These are phyloP conservation scores for Crotalus helleri DNA, from an alignment of 2,113 vertebrate species.

Conservation along the genomic window DNA sequence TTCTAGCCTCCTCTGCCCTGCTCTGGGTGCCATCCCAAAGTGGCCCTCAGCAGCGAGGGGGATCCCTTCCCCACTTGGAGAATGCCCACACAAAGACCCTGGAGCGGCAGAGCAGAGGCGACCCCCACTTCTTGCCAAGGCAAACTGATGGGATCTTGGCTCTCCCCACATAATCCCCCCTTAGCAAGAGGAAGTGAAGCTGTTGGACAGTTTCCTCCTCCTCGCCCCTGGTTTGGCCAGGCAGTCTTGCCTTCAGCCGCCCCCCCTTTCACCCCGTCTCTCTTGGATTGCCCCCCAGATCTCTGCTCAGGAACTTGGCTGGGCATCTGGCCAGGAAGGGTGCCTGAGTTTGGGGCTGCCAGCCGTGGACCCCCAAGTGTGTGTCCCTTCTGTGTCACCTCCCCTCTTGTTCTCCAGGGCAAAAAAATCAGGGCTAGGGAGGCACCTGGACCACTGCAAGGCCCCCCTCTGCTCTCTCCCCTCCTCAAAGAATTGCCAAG, in stretches of 20 bases:
- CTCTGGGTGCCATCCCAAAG: not conserved
- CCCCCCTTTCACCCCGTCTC: not conserved
- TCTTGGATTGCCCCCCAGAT: not conserved
- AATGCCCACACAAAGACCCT: not conserved
- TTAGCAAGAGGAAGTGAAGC: not conserved
- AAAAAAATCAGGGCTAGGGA: not conserved
- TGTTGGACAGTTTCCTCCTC: not conserved
- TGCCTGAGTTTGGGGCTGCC: not conserved
- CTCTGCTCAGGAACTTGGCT: not conserved
- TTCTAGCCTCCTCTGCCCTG: not conserved
- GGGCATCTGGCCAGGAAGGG: not conserved
- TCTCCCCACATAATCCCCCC: not conserved
- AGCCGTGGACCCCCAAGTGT: not conserved
- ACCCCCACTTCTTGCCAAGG: not conserved
- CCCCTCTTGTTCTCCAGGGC: not conserved
- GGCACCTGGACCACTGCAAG: not conserved
- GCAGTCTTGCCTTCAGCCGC: not conserved
- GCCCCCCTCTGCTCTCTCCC: not conserved
- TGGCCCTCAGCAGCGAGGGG: not conserved
- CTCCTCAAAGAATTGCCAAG: not conserved
- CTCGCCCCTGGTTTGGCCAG: not conserved
- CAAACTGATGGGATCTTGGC: not conserved
- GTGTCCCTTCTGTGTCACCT: not conserved
- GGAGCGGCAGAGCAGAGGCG: not conserved
- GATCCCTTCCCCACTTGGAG: not conserved